These are phyloP conservation scores for Heterodera carotae DNA, from an alignment of 1,140 invertebrate genomes.

Conservation along the genomic window DNA sequence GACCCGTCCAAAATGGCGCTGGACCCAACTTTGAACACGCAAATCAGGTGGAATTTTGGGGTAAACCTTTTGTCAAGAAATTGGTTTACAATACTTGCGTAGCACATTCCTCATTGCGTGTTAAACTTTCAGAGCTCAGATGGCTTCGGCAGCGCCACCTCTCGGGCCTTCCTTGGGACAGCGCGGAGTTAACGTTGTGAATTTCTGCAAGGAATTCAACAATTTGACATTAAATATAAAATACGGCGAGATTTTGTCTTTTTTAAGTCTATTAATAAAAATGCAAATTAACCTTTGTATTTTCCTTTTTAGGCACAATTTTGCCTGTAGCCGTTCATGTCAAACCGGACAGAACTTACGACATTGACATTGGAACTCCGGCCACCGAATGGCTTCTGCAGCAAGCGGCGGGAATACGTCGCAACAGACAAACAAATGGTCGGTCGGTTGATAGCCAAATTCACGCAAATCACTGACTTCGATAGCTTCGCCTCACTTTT, in stretches of 20 bases:
- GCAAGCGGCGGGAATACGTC: constrained; percentile 86
- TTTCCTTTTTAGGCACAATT: constrained; percentile 49
- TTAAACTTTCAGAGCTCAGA: constrained; percentile 60
- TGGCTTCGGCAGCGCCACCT: constrained; percentile 63
- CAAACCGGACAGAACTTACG: constrained; percentile 80
- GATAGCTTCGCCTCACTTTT: no score
- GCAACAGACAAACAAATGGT: constrained; percentile 76
- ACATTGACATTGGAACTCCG: constrained; percentile 81
- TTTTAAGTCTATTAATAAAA: background rate
- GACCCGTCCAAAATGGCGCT: constrained; percentile 57
- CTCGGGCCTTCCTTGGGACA: constrained; percentile 63
- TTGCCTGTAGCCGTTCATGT: constrained; percentile 58
- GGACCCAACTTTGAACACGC: constrained; percentile 52
- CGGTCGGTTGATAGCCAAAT: background rate
- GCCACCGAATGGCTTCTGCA: constrained; percentile 83
- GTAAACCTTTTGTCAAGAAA: no score
- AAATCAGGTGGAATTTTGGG: constrained; percentile 55
- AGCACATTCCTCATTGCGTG: background rate
- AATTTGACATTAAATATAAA: constrained; percentile 87
- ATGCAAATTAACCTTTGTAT: no score
- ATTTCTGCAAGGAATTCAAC: constrained; percentile 98
- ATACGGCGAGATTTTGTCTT: constrained; percentile 71
- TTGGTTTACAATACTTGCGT: background rate
- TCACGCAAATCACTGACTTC: no score
- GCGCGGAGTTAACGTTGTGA: constrained; percentile 90